Percentiles rank a stretch among this genome's conserved stretches.
Conservation (phyloP, 2,797 vertebrate genomes). For the Chaetophractus vellerosus region DNA sequence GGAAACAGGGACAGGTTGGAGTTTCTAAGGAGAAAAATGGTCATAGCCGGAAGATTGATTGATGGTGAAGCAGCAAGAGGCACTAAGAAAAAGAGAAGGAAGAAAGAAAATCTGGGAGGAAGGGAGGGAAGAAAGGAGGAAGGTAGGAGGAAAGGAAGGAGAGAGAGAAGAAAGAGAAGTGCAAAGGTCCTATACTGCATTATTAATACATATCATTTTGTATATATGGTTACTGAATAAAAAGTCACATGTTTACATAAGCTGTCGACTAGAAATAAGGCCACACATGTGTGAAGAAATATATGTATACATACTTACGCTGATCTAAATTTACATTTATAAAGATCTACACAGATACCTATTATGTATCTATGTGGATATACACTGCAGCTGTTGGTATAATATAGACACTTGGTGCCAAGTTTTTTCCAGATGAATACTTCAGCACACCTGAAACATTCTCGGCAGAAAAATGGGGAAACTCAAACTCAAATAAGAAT, state of each 20-base stretch:
- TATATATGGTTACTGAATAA: neutral
- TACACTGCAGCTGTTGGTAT: slow-evolving; percentile 45
- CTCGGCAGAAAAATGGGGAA: neutral
- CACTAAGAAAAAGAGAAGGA: neutral
- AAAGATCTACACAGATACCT: slow-evolving; percentile 9
- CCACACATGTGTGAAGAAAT: neutral
- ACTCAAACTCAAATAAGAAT: neutral
- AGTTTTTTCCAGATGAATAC: slow-evolving; percentile 49
- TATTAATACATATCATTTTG: slow-evolving; percentile 7
- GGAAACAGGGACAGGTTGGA: neutral
- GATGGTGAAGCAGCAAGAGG: neutral
- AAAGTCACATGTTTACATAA: slow-evolving; percentile 52
- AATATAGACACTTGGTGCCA: neutral
- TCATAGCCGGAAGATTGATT: neutral
- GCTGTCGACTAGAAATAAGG: slow-evolving; percentile 20
- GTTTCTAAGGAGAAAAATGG: neutral
- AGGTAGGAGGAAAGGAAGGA: no score
- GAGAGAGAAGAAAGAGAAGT: neutral
- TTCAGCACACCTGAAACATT: slow-evolving; percentile 72
- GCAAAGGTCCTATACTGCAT: neutral
- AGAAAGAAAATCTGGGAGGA: neutral
- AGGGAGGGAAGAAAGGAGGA: accelerated
- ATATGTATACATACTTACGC: slow-evolving; percentile 28
- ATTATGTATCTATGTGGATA: slow-evolving; percentile 26
- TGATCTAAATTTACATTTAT: slow-evolving; percentile 50